A percentile compares a stretch with the other conserved stretches of the same genome.
phyloP scores from a whole-genome alignment of 2,113 vertebrate genomes.

The Mola mola region DNA sequence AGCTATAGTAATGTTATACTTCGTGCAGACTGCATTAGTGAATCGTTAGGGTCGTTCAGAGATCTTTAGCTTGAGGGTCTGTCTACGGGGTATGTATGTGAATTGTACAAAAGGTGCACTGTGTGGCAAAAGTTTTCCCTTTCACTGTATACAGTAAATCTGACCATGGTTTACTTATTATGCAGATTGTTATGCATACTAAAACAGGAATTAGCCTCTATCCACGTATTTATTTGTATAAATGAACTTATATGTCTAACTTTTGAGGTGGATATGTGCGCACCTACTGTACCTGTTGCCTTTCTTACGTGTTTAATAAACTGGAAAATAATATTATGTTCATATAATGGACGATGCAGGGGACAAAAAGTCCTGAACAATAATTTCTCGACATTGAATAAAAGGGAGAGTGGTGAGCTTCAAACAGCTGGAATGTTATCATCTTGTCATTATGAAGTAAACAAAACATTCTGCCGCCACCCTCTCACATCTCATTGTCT shows the following conservation, averaged over 20 bases:
- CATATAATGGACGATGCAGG: neutral
- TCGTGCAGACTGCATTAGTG: conserved; percentile 57
- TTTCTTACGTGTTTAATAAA: no score
- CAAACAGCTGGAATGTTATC: conserved; percentile 4
- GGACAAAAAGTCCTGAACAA: neutral
- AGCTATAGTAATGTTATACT: conserved; percentile 56
- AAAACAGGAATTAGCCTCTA: no score
- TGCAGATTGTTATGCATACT: neutral
- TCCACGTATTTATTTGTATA: no score
- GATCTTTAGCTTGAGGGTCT: conserved; percentile 58
- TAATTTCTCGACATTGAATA: neutral
- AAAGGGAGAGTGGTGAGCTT: neutral
- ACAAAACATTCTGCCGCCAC: no score
- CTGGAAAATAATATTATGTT: no score
- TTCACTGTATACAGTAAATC: neutral
- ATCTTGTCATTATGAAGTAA: conserved; percentile 3
- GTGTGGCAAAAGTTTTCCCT: conserved; percentile 11
- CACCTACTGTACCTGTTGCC: no score
- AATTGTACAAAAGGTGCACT: conserved; percentile 17
- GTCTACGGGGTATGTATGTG: conserved; percentile 30
- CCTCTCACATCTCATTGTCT: neutral
- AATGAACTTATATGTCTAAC: no score
- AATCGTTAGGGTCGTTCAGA: conserved; percentile 57
- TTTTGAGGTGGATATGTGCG: no score
- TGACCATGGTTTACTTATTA: no score